Percentiles rank a stretch among this genome's conserved stretches.
Conservation (phyloP, 2,888 invertebrate genomes). For the Apodemia duryi region DNA sequence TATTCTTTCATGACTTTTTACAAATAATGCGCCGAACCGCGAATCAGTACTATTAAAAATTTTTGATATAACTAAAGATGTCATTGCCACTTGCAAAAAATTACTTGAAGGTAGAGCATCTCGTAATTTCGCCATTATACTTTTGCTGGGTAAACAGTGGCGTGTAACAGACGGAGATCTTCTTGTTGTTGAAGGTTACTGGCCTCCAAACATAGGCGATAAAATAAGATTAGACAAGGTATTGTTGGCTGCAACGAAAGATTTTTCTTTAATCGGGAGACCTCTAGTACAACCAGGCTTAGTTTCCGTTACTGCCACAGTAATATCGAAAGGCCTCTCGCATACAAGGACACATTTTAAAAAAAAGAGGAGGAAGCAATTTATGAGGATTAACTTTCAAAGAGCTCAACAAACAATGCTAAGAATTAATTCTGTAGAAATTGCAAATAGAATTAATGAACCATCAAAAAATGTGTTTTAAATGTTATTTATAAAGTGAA, state of each 20-base stretch:
- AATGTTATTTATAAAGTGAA: not conserved
- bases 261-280: slow-evolving; percentile 90
- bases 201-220: slow-evolving; percentile 91
- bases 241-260: slow-evolving; percentile 85
- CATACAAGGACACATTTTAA: slow-evolving; percentile 88
- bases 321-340: slow-evolving; percentile 90
- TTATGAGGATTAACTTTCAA: slow-evolving; percentile 84
- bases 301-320: slow-evolving; percentile 87
- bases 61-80: slow-evolving; percentile 59
- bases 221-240: slow-evolving; percentile 90
- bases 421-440: slow-evolving; percentile 86
- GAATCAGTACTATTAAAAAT: too few species aligned
- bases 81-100: slow-evolving; percentile 82
- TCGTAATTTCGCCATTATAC: slow-evolving; percentile 89
- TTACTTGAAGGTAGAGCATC: slow-evolving; percentile 79
- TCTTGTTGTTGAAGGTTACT: slow-evolving; percentile 88
- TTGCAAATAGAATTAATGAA: slow-evolving; percentile 77
- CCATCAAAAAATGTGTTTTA: slow-evolving; percentile 29
- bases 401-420: slow-evolving; percentile 85
- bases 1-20: too few species aligned
- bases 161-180: slow-evolving; percentile 92
- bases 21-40: too few species aligned
- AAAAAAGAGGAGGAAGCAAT: slow-evolving; percentile 88
- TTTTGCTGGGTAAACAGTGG: slow-evolving; percentile 90
- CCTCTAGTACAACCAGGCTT: slow-evolving; percentile 87